These are phyloP conservation scores for Eudyptes chrysolophus DNA, from an alignment of 2,113 vertebrate genomes.

Conservation along the genomic window DNA sequence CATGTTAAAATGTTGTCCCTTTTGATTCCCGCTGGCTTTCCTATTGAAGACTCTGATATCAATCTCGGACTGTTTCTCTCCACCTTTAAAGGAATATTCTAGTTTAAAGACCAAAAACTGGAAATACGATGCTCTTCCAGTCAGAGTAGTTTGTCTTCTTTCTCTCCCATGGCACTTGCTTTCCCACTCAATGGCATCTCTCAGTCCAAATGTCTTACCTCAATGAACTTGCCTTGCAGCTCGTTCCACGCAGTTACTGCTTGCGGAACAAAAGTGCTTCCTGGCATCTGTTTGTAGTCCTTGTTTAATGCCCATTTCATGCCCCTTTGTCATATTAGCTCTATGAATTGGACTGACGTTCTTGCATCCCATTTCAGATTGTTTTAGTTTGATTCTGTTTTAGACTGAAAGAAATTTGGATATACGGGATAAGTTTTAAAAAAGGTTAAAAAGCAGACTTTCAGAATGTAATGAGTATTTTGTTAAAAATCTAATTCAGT, in stretches of 20 bases:
- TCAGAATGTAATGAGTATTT: background rate
- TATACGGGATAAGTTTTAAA: background rate
- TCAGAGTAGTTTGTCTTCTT: background rate
- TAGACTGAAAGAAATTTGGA: background rate
- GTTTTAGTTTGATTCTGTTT: background rate
- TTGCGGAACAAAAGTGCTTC: background rate
- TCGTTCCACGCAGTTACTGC: background rate
- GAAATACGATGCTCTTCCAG: background rate
- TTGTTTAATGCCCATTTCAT: background rate
- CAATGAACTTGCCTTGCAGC: background rate
- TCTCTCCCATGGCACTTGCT: background rate
- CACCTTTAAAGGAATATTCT: background rate
- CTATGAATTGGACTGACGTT: background rate
- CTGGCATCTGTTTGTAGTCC: background rate
- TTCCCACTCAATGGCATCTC: background rate
- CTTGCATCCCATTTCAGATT: background rate
- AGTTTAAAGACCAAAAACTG: background rate
- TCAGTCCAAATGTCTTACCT: background rate
- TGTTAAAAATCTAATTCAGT: background rate
- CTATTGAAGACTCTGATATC: background rate
- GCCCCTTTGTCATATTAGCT: background rate
- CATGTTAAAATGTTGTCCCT: background rate
- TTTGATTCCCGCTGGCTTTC: background rate
- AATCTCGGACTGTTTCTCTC: background rate
- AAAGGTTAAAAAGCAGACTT: background rate